phyloP scores from a whole-genome alignment of 1,140 invertebrate species.

The Anadara kagoshimensis region DNA sequence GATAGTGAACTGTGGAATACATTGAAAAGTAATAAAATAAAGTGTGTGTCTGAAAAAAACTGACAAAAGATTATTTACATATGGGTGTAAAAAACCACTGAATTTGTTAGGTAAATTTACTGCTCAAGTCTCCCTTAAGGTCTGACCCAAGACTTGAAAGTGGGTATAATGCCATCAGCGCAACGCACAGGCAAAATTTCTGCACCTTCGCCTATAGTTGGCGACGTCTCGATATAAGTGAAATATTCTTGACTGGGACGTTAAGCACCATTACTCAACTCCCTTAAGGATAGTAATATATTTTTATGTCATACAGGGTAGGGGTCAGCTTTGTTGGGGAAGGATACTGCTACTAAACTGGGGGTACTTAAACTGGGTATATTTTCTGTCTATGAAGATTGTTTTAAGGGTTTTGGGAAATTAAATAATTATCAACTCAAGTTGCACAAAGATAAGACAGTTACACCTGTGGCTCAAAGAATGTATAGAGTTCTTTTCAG shows the following conservation, averaged over 20 bases:
- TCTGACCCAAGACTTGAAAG: no score
- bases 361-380: conserved; percentile 12
- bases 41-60: conserved; percentile 5
- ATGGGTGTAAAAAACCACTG: conserved; percentile 24
- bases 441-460: conserved; percentile 47
- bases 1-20: conserved; percentile 1
- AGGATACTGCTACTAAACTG: not conserved
- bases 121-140: no score
- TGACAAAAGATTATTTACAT: conserved; percentile 26
- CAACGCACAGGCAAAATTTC: no score
- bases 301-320: conserved; percentile 13
- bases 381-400: conserved; percentile 1
- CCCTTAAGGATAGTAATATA: not conserved
- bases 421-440: conserved; percentile 30
- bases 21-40: conserved; percentile 7
- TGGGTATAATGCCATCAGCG: no score
- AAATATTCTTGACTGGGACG: no score
- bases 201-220: no score
- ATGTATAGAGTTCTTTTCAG: conserved; percentile 46
- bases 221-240: no score
- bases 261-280: no score
- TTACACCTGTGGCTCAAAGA: conserved; percentile 40
- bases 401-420: conserved; percentile 22
- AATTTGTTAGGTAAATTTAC: no score
- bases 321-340: conserved; percentile 9